A percentile compares a stretch with the other conserved stretches of the same genome.
Conservation (phyloP, 1,140 invertebrate species). For the Rhynchophorus ferrugineus region DNA sequence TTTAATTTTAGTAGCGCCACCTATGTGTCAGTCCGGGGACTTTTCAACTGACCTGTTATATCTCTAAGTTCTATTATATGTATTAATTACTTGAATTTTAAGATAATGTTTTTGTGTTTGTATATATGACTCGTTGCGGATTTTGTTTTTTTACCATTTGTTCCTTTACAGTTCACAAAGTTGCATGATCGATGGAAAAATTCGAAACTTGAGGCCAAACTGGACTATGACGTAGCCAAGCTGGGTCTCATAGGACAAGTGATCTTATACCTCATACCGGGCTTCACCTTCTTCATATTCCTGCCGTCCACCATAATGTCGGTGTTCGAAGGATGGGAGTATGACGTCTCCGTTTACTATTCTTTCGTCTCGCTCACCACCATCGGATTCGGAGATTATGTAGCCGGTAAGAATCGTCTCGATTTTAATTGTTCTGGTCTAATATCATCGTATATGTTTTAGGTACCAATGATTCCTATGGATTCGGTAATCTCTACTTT, state of each 20-base stretch:
- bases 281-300: slow-evolving; percentile 85
- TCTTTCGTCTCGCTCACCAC: slow-evolving; percentile 88
- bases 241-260: slow-evolving; percentile 68
- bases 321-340: slow-evolving; percentile 81
- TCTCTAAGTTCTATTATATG: no score
- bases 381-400: slow-evolving; percentile 90
- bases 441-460: slow-evolving; percentile 5
- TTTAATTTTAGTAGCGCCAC: no score
- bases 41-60: no score
- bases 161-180: slow-evolving; percentile 60
- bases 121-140: no score
- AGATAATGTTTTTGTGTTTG: no score
- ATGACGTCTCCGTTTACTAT: slow-evolving; percentile 84
- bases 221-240: slow-evolving; percentile 51
- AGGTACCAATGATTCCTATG: slow-evolving; percentile 46
- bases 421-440: not conserved
- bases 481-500: slow-evolving; percentile 49
- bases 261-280: slow-evolving; percentile 71
- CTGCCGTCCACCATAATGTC: slow-evolving; percentile 85
- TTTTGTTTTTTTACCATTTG: no score
- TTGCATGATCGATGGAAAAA: slow-evolving; percentile 71
- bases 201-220: slow-evolving; percentile 45
- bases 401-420: slow-evolving; percentile 59
- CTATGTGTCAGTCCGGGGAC: no score
- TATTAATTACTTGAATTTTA: no score